These are phyloP conservation scores for Drosophila demipolita DNA, from an alignment of 2,888 invertebrate species.

Conservation along the genomic window DNA sequence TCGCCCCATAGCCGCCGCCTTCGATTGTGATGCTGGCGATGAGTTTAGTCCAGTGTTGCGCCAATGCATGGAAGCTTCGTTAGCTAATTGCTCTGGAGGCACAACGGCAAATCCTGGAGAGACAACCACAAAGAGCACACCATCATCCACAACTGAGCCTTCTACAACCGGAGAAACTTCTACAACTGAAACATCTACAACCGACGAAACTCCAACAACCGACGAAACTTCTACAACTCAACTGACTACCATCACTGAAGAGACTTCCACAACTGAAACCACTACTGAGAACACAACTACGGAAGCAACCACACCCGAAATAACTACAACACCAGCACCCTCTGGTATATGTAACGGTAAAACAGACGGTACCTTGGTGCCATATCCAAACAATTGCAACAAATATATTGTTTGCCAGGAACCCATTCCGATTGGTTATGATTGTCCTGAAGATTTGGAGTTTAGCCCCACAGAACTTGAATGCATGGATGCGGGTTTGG, in stretches of 20 bases:
- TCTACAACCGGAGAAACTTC: not conserved
- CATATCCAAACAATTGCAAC: slow-evolving; percentile 75
- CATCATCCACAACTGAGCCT: slow-evolving; percentile 15
- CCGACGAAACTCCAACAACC: not conserved
- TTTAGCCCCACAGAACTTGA: slow-evolving; percentile 74
- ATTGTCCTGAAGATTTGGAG: slow-evolving; percentile 86
- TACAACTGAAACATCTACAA: slow-evolving; percentile 10
- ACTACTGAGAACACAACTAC: slow-evolving; percentile 19
- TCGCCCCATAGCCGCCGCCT: slow-evolving; percentile 60
- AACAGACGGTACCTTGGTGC: slow-evolving; percentile 49
- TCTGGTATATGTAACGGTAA: slow-evolving; percentile 63
- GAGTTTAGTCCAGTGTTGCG: slow-evolving; percentile 59
- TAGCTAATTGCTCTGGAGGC: slow-evolving; percentile 61
- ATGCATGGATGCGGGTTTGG: slow-evolving; percentile 73
- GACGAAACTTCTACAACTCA: not conserved
- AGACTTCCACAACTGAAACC: not conserved
- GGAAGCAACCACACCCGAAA: slow-evolving; percentile 17
- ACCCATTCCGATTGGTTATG: slow-evolving; percentile 85
- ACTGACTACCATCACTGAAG: not conserved
- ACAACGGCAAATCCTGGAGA: slow-evolving; percentile 20
- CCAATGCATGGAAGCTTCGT: slow-evolving; percentile 58
- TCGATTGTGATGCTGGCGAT: slow-evolving; percentile 58
- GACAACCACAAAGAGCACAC: slow-evolving; percentile 5
- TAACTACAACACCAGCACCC: slow-evolving; percentile 37
- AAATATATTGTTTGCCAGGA: slow-evolving; percentile 71